A percentile compares a stretch with the other conserved stretches of the same genome.
phyloP scores from a whole-genome alignment of 2,888 invertebrate species.

The Plagiodera versicolora region DNA sequence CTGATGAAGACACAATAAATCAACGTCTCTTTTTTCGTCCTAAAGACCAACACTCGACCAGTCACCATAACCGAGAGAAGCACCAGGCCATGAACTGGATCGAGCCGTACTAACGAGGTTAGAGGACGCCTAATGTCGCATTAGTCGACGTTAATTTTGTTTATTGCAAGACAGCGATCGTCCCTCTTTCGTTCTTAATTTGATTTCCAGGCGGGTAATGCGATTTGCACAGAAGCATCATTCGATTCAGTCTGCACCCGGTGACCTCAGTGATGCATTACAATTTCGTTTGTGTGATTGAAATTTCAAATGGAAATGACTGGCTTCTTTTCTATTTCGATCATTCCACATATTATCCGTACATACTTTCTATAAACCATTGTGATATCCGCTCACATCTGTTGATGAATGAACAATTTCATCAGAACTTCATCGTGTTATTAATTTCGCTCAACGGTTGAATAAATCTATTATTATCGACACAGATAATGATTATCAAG shows the following conservation, averaged over 20 bases:
- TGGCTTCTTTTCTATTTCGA: not conserved
- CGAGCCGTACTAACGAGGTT: slow-evolving; percentile 36
- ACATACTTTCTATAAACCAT: too few relatives aligned
- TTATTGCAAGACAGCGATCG: slow-evolving; percentile 45
- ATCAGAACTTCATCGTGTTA: too few relatives aligned
- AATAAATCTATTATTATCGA: too few relatives aligned
- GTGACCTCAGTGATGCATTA: slow-evolving; percentile 27
- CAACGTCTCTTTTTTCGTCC: slow-evolving; percentile 23
- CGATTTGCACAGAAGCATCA: slow-evolving; percentile 38
- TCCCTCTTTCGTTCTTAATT: slow-evolving; percentile 42
- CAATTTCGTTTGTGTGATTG: too few relatives aligned
- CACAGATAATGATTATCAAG: too few relatives aligned
- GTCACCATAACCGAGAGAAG: slow-evolving; percentile 26
- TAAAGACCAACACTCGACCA: slow-evolving; percentile 7
- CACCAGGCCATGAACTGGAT: slow-evolving; percentile 43
- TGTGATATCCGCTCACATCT: too few relatives aligned
- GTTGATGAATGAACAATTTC: too few relatives aligned
- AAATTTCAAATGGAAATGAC: too few relatives aligned
- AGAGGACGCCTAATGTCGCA: slow-evolving; percentile 47
- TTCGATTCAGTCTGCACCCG: slow-evolving; percentile 28
- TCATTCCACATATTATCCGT: too few relatives aligned
- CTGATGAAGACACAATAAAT: slow-evolving; percentile 26
- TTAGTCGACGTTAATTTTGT: slow-evolving; percentile 54
- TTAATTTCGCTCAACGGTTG: too few relatives aligned
- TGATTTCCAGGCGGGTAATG: slow-evolving; percentile 44